Percentiles rank a stretch among this genome's conserved stretches.
Conservation (phyloP, 2,888 invertebrate genomes). For the Sinotaia quadrata region DNA sequence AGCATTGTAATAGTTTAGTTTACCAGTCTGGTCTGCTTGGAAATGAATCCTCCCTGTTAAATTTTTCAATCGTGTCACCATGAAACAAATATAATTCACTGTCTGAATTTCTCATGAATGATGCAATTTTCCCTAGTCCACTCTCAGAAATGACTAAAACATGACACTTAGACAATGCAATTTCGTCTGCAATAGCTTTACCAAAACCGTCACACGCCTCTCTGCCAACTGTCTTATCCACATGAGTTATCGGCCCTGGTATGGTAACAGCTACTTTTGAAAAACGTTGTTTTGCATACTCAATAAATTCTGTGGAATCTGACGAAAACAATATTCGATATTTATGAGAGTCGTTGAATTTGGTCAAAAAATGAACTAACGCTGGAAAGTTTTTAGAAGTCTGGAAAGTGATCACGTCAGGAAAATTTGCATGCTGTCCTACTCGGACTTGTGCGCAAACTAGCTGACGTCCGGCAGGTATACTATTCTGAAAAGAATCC, state of each 20-base stretch:
- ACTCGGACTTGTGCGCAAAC: conserved; percentile 35
- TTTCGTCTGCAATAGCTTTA: conserved; percentile 35
- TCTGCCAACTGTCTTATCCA: conserved; percentile 22
- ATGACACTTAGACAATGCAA: conserved; percentile 30
- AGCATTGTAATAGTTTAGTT: too few species aligned
- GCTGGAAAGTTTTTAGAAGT: background rate
- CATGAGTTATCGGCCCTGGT: conserved; percentile 31
- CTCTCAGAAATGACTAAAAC: conserved; percentile 35
- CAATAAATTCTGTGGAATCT: conserved; percentile 25
- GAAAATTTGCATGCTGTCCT: conserved; percentile 27
- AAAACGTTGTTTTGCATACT: conserved; percentile 9
- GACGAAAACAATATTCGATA: conserved; percentile 34
- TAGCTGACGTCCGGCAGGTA: conserved; percentile 1
- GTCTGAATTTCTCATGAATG: conserved; percentile 25
- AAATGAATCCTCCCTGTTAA: too few species aligned
- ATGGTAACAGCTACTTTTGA: conserved; percentile 16
- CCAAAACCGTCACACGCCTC: conserved; percentile 29
- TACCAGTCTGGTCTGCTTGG: too few species aligned
- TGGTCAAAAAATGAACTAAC: background rate
- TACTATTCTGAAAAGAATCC: background rate
- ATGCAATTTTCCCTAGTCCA: conserved; percentile 33
- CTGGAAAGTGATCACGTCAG: conserved; percentile 14
- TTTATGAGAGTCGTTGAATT: background rate
- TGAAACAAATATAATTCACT: conserved; percentile 22
- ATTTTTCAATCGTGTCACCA: too few species aligned